phyloP scores from a whole-genome alignment of 2,797 vertebrate genomes.

The Falco columbarius region DNA sequence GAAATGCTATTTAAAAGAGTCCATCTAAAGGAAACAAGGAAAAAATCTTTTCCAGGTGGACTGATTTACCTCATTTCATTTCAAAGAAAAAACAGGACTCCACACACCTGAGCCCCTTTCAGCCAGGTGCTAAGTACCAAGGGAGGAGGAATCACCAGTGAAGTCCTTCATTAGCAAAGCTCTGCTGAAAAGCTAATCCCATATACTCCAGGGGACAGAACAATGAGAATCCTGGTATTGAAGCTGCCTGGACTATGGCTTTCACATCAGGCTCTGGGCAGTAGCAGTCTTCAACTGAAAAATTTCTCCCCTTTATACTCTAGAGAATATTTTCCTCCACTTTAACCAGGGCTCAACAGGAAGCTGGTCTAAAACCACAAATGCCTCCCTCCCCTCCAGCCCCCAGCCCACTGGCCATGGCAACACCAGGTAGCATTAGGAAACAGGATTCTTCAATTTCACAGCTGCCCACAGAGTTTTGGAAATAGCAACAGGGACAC shows the following conservation, averaged over 20 bases:
- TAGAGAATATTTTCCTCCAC: not conserved
- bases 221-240: not conserved
- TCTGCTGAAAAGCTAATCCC: not conserved
- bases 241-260: not conserved
- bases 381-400: not conserved
- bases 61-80: not conserved
- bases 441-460: not conserved
- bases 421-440: not conserved
- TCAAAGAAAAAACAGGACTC: not conserved
- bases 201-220: not conserved
- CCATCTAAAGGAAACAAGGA: not conserved
- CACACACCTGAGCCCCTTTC: not conserved
- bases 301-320: fast-evolving
- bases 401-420: not conserved
- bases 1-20: not conserved
- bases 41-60: not conserved
- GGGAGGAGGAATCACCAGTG: not conserved
- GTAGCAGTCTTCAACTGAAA: not conserved
- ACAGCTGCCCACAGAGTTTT: conserved; percentile 3
- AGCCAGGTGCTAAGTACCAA: not conserved
- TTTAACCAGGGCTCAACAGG: not conserved
- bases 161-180: not conserved
- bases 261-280: not conserved
- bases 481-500: conserved; percentile 9
- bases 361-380: not conserved